These are phyloP conservation scores for Drosophila limbata DNA, from an alignment of 2,888 invertebrate genomes.

Conservation along the genomic window DNA sequence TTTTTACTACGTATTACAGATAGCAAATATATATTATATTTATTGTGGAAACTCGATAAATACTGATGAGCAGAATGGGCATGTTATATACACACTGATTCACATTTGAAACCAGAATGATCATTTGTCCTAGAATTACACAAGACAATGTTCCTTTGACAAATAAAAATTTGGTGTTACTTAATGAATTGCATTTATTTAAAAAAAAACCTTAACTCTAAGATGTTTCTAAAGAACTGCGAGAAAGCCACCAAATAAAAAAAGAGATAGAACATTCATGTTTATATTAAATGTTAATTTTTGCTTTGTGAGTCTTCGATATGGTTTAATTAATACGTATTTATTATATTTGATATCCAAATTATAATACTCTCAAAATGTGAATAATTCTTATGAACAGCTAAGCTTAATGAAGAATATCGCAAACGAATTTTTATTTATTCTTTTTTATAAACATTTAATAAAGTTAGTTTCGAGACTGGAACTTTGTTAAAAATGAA, in stretches of 20 bases:
- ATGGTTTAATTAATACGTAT: neutral
- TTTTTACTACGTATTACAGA: conserved; percentile 5
- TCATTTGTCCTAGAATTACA: neutral
- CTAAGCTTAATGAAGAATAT: neutral
- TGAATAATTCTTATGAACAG: neutral
- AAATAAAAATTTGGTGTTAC: neutral
- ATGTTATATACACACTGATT: neutral
- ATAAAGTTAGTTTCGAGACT: neutral
- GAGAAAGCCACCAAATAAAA: too few relatives aligned
- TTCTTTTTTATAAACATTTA: neutral
- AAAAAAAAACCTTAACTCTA: too few relatives aligned
- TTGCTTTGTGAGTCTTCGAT: neutral
- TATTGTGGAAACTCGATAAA: neutral
- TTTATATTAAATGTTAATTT: neutral
- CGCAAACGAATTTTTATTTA: neutral
- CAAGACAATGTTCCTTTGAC: neutral
- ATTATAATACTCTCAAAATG: neutral
- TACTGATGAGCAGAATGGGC: neutral
- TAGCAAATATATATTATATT: neutral
- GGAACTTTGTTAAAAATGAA: neutral
- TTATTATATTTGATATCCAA: neutral
- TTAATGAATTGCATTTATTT: too few relatives aligned
- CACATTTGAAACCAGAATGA: neutral
- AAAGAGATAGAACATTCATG: neutral
- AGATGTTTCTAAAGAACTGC: too few relatives aligned